These are phyloP conservation scores for Ginglymostoma cirratum DNA, from an alignment of 2,113 vertebrate species.

Conservation along the genomic window DNA sequence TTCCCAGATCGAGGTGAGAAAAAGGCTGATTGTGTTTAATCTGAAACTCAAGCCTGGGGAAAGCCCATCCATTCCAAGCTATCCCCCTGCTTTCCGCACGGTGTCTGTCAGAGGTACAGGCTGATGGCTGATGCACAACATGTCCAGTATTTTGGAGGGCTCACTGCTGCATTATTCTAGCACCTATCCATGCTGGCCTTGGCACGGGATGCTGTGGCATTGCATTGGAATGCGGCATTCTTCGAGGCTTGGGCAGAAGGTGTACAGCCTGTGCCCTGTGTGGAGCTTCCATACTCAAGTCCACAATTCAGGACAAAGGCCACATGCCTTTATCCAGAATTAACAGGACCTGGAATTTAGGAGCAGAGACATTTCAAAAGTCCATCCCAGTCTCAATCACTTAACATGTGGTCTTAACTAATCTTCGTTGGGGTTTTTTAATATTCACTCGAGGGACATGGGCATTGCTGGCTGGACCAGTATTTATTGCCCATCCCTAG, in stretches of 20 bases:
- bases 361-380: background rate
- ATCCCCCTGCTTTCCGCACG: background rate
- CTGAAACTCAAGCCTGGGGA: background rate
- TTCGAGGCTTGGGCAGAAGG: background rate
- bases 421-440: too few species aligned
- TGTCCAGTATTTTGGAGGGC: background rate
- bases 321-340: background rate
- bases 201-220: background rate
- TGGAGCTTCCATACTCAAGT: background rate
- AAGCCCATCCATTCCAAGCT: background rate
- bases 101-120: background rate
- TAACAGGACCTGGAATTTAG: too few species aligned
- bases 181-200: background rate
- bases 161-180: background rate
- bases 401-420: too few species aligned
- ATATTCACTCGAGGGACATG: too few species aligned
- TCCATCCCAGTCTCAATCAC: background rate
- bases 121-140: background rate
- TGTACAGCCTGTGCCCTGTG: too few species aligned
- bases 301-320: background rate
- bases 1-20: background rate
- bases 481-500: too few species aligned
- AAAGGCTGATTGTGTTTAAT: background rate
- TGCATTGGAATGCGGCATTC: background rate
- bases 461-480: too few species aligned